These are phyloP conservation scores for Halichoeres trimaculatus DNA, from an alignment of 2,113 vertebrate species.

Conservation along the genomic window DNA sequence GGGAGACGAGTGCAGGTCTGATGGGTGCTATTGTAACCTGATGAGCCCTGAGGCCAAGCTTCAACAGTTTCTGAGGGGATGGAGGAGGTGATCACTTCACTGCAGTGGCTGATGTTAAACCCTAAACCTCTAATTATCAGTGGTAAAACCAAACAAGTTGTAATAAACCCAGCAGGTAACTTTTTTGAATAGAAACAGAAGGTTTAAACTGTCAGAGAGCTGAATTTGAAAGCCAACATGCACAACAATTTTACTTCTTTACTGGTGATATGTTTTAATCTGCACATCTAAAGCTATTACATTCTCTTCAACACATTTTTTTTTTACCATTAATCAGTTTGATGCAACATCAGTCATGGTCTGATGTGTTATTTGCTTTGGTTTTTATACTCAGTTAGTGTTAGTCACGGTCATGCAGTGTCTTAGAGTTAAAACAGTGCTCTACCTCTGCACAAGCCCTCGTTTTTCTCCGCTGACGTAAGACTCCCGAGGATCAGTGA, in stretches of 20 bases:
- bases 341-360: not conserved
- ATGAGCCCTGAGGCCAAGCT: conserved; percentile 67
- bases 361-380: not conserved
- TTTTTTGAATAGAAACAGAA: not conserved
- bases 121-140: not conserved
- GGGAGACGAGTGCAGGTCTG: conserved; percentile 58
- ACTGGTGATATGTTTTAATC: not conserved
- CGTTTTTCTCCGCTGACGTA: conserved; percentile 39
- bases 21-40: conserved; percentile 74
- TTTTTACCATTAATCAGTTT: not conserved
- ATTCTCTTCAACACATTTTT: not conserved
- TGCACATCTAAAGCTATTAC: not conserved
- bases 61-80: conserved; percentile 67
- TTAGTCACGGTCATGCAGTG: conserved; percentile 15
- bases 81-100: conserved; percentile 62
- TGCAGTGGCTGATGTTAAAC: conserved; percentile 35
- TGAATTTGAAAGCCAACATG: conserved; percentile 4
- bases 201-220: not conserved
- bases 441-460: conserved; percentile 63
- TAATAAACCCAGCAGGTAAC: not conserved
- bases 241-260: not conserved
- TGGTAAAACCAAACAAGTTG: not conserved
- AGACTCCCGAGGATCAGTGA: conserved; percentile 36
- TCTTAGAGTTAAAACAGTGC: conserved; percentile 43
- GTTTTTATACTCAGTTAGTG: conserved; percentile 2